Conservation (phyloP, 2,797 vertebrate species). For the Crossoptilon crossoptilon region DNA sequence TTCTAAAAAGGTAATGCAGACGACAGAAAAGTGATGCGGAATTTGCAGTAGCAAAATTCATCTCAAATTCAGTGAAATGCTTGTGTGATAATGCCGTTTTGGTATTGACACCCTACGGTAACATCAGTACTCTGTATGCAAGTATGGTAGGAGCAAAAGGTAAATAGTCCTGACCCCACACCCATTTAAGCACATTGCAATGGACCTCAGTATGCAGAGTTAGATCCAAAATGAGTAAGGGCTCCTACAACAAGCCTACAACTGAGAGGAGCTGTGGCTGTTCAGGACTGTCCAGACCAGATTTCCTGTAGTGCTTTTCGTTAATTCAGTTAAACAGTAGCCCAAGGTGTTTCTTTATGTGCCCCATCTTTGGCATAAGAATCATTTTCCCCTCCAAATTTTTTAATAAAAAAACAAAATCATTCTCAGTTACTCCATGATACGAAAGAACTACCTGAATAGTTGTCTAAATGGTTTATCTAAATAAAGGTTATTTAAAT, state of each 20-base stretch:
- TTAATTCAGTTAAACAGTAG: neutral
- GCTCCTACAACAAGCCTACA: neutral
- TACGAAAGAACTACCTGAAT: neutral
- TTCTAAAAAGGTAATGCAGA: neutral
- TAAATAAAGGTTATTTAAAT: neutral
- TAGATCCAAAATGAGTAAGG: neutral
- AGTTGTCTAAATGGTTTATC: neutral
- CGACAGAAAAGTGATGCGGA: neutral
- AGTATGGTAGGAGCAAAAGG: neutral
- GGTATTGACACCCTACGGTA: neutral
- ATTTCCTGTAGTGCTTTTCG: neutral
- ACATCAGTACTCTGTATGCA: neutral
- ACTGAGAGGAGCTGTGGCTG: neutral
- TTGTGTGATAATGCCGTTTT: neutral
- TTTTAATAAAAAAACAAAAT: neutral
- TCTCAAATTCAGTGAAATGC: neutral
- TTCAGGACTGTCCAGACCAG: neutral
- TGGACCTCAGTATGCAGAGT: neutral
- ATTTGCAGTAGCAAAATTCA: neutral
- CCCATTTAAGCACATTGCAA: neutral
- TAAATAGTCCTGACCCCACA: accelerated
- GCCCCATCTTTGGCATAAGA: neutral
- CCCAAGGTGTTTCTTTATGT: accelerated
- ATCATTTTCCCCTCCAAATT: neutral
- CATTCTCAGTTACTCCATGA: neutral